Percentiles rank a stretch among this genome's conserved stretches.
These are phyloP conservation scores for Schizotus pectinicornis DNA, from an alignment of 2,888 invertebrate genomes.

Conservation along the genomic window DNA sequence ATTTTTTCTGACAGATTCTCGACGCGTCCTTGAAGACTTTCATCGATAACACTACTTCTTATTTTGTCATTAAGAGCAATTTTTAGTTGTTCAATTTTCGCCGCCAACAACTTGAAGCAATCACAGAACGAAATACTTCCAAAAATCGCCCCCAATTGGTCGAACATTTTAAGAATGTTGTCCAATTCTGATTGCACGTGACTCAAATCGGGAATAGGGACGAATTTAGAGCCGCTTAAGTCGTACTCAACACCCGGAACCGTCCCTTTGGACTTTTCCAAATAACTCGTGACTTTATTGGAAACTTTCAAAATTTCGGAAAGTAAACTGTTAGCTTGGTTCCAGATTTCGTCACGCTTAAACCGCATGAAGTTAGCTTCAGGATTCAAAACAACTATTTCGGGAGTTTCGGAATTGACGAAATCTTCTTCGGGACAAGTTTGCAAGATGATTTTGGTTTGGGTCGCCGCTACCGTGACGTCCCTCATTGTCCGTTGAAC, in stretches of 20 bases:
- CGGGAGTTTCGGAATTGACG: slow-evolving; percentile 40
- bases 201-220: slow-evolving; percentile 8
- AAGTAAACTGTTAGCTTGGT: slow-evolving; percentile 37
- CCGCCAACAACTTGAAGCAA: slow-evolving; percentile 41
- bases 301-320: slow-evolving; percentile 36
- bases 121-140: slow-evolving; percentile 38
- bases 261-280: slow-evolving; percentile 17
- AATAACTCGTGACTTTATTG: slow-evolving; percentile 39
- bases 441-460: slow-evolving; percentile 71
- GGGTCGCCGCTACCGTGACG: slow-evolving; percentile 66
- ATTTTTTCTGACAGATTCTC: slow-evolving; percentile 47
- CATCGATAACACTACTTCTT: slow-evolving; percentile 36
- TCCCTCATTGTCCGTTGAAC: slow-evolving; percentile 53
- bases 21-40: slow-evolving; percentile 35
- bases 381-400: slow-evolving; percentile 46
- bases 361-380: slow-evolving; percentile 41
- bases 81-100: slow-evolving; percentile 23
- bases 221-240: not conserved
- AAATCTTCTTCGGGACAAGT: slow-evolving; percentile 62
- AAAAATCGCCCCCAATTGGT: slow-evolving; percentile 37
- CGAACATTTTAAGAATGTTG: slow-evolving; percentile 3
- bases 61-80: slow-evolving; percentile 2
- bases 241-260: slow-evolving; percentile 10
- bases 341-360: slow-evolving; percentile 50
- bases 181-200: slow-evolving; percentile 24